Percentiles rank a stretch among this genome's conserved stretches.
Evolutionary conservation across 2,888 invertebrate genomes (phyloP).

Genomic region (Oegoconia quadripuncta): DNA sequence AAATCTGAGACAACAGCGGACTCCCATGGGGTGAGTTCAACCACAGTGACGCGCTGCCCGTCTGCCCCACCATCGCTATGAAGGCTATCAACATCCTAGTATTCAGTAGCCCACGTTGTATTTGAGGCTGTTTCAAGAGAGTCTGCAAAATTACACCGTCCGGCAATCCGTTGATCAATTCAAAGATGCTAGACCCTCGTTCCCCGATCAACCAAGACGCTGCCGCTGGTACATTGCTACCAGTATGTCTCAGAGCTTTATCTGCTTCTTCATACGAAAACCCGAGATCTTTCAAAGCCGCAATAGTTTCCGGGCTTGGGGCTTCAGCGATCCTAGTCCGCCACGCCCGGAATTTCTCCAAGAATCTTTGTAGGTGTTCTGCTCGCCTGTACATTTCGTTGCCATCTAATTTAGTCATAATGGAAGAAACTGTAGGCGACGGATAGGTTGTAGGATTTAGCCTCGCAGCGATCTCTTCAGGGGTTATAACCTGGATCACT

Average conservation of each 20-base stretch:
- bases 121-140: constrained; percentile 63
- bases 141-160: constrained; percentile 60
- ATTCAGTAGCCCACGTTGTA: constrained; percentile 63
- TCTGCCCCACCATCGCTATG: constrained; percentile 68
- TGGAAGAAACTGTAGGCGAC: constrained; percentile 19
- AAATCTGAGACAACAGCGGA: constrained; percentile 65
- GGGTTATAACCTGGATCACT: constrained; percentile 59
- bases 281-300: constrained; percentile 54
- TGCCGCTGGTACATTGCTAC: constrained; percentile 65
- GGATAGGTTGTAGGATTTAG: constrained; percentile 29
- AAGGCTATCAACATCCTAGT: constrained; percentile 69
- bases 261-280: constrained; percentile 55
- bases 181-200: constrained; percentile 64
- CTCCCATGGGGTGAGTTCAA: constrained; percentile 68
- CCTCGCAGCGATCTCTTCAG: constrained; percentile 58
- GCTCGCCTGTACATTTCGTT: constrained; percentile 48
- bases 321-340: constrained; percentile 49
- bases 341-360: constrained; percentile 66
- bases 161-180: constrained; percentile 60
- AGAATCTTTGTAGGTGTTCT: constrained; percentile 55
- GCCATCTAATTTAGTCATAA: constrained; percentile 16
- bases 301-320: constrained; percentile 50
- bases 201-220: constrained; percentile 68
- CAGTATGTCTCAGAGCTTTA: constrained; percentile 52
- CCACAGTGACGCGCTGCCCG: constrained; percentile 65